Evolutionary conservation across 2,888 invertebrate species (phyloP), one percentile per base, ranked within the genome.

Genomic region (Lasioglossum morio): DNA sequence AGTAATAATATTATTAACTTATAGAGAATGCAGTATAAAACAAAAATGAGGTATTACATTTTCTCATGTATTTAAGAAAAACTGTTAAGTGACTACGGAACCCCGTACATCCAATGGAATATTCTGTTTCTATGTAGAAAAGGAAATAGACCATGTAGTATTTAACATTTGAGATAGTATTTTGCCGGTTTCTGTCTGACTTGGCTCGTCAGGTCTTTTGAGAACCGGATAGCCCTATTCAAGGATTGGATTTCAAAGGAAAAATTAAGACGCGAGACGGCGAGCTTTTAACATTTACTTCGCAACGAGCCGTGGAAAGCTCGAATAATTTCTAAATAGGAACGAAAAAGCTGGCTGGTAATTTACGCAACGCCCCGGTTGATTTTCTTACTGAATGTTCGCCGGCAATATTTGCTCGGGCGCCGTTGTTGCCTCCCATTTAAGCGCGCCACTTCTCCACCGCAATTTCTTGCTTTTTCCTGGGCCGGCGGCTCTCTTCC

Each of bases 371-470:
- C 79, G 72, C 60, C 53, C 60, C 76, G 82, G 82, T 77, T 83
- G 69, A 88, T 88, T 85, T 90, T 90, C 88, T 86, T 76, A 63
- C 57, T 60, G 83, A 88, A 84, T 66, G 79, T 82, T 85, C 79
- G 73, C 80, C 72, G 66, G 78, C 78, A 76, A 75, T 72, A 75
- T 80, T 82, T 80, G 27, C 70, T 57, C 48, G 37, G 57, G 70
- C 72, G 30, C 60, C 72, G 73, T 48, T 63, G 75, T 77, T 87
- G 34, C 80, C 74, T 34, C 12, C 72, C 77, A 82, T 88, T 87
- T 87, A 82, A 88, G 63, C 79, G 78, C 66, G 77, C 48, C 63
- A n/a, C 43, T 79, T 69, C 80, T 60, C 46, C 40, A 63, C 84
- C 79, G 66, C 60, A 73, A 34, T 73, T 30, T 30, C 72, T 73